Percentiles rank a stretch among this genome's conserved stretches.
phyloP scores from a whole-genome alignment of 2,888 invertebrate species.

The Odontothrips loti region DNA sequence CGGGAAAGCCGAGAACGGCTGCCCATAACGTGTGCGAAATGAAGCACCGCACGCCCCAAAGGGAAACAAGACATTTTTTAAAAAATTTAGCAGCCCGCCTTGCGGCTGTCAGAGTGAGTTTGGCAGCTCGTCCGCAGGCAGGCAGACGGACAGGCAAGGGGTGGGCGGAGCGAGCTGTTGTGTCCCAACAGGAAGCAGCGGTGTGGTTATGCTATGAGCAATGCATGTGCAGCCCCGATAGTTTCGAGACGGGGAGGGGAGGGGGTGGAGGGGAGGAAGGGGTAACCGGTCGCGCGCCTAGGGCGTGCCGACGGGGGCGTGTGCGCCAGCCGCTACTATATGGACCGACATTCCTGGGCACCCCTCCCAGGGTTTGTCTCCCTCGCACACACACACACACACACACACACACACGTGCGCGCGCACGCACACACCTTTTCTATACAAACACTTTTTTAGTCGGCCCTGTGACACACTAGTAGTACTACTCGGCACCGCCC shows the following conservation, averaged over 20 bases:
- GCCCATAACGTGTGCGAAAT: no score
- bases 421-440: neutral
- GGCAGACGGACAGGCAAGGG: neutral
- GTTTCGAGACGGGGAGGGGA: neutral
- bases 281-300: neutral
- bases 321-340: neutral
- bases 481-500: slow-evolving; percentile 9
- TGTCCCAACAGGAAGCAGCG: neutral
- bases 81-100: no score
- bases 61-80: no score
- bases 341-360: slow-evolving; percentile 3
- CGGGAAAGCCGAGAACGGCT: no score
- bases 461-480: no score
- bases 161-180: neutral
- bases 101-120: no score
- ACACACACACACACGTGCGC: neutral
- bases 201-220: neutral
- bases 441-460: neutral
- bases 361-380: neutral
- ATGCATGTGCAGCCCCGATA: neutral
- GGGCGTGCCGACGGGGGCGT: neutral
- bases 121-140: neutral
- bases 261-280: neutral
- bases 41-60: no score
- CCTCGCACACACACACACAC: neutral